Evolutionary conservation across 2,888 invertebrate genomes (phyloP).

Genomic region (Tetranychus truncatus): DNA sequence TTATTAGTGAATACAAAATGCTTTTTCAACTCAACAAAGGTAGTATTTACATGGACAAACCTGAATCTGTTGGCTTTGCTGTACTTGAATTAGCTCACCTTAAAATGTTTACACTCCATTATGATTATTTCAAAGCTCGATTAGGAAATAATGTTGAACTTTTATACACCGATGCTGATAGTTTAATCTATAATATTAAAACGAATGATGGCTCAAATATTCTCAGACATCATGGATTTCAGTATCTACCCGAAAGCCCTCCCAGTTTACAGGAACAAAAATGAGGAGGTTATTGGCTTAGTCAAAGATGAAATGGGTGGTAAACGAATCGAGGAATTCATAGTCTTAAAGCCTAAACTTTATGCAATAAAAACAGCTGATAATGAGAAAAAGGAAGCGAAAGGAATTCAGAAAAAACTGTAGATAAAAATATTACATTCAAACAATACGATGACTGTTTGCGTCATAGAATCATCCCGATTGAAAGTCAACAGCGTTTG

Average conservation of each 20-base stretch:
- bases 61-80: background rate
- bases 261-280: background rate
- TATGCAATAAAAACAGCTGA: background rate
- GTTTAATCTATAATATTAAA: conserved; percentile 3
- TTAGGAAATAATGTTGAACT: background rate
- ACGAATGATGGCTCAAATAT: background rate
- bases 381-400: background rate
- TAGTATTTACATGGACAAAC: conserved; percentile 22
- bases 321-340: background rate
- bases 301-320: background rate
- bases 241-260: background rate
- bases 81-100: conserved; percentile 28
- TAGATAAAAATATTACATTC: background rate
- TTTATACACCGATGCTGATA: background rate
- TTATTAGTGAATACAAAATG: conserved; percentile 10
- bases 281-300: background rate
- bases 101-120: background rate
- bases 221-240: background rate
- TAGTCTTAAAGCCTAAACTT: background rate
- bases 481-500: background rate
- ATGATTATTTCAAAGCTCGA: background rate
- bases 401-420: background rate
- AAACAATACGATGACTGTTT: background rate
- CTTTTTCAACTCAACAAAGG: conserved; percentile 13
- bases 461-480: background rate